These are phyloP conservation scores for Penaeus monodon DNA, from an alignment of 2,888 invertebrate genomes.

Conservation along the genomic window DNA sequence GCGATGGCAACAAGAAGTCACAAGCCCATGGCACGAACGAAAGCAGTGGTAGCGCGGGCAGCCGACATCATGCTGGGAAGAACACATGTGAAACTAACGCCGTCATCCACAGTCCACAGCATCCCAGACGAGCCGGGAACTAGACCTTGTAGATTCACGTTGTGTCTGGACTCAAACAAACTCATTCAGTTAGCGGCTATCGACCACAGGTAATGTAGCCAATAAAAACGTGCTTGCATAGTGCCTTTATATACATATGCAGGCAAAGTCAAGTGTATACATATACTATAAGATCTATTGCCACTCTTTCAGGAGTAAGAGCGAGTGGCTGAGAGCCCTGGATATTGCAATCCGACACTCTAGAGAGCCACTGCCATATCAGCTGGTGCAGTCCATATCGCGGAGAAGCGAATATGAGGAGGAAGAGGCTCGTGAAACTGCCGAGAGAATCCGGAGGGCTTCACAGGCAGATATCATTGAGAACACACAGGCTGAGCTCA, in stretches of 20 bases:
- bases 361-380: constrained; percentile 79
- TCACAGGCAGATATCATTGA: constrained; percentile 73
- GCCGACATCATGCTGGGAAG: constrained; percentile 68
- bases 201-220: constrained; percentile 77
- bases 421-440: constrained; percentile 72
- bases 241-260: not conserved
- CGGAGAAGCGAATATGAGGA: constrained; percentile 72
- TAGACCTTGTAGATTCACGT: constrained; percentile 75
- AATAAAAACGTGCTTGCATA: not conserved
- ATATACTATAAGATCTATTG: not conserved
- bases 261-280: not conserved
- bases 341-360: constrained; percentile 81
- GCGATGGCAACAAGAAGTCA: constrained; percentile 33
- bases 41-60: constrained; percentile 23
- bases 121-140: constrained; percentile 67
- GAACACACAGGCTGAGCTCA: constrained; percentile 74
- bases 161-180: constrained; percentile 78
- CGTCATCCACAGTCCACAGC: constrained; percentile 69
- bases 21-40: constrained; percentile 29
- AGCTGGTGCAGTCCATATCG: constrained; percentile 75
- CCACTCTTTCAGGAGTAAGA: constrained; percentile 74
- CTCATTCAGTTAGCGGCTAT: constrained; percentile 81
- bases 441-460: constrained; percentile 74
- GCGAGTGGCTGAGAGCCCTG: constrained; percentile 83
- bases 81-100: constrained; percentile 70